phyloP scores from a whole-genome alignment of 2,888 invertebrate genomes.

The Aquatica leii region DNA sequence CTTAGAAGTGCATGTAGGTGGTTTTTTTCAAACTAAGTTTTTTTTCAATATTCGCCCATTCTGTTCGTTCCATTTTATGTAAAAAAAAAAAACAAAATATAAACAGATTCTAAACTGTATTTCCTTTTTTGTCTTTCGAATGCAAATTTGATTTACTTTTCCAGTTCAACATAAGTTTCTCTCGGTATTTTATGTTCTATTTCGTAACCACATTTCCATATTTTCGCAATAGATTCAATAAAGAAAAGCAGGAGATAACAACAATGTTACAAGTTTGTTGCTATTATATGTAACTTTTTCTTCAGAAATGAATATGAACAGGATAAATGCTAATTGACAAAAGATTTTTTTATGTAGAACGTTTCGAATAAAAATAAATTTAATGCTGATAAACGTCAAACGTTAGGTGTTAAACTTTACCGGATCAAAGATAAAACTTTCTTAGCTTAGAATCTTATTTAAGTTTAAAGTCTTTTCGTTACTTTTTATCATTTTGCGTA shows the following conservation, averaged over 20 bases:
- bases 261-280: constrained; percentile 17
- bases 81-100: background rate
- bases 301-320: too few relatives aligned
- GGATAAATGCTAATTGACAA: too few relatives aligned
- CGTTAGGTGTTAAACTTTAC: too few relatives aligned
- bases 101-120: constrained; percentile 9
- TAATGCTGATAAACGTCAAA: too few relatives aligned
- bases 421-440: too few relatives aligned
- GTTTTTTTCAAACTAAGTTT: background rate
- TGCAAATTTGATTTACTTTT: constrained; percentile 13
- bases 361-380: too few relatives aligned
- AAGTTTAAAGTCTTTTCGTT: too few relatives aligned
- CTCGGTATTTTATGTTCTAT: constrained; percentile 17
- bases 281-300: background rate
- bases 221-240: constrained; percentile 30
- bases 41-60: background rate
- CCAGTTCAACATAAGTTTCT: constrained; percentile 17
- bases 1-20: background rate
- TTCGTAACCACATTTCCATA: constrained; percentile 25
- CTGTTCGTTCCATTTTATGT: background rate
- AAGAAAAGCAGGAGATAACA: constrained; percentile 23
- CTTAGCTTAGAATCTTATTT: too few relatives aligned
- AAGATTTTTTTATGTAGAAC: too few relatives aligned
- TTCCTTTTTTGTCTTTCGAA: background rate
- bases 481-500: too few relatives aligned